Evolutionary conservation across 2,113 vertebrate species (phyloP), one percentile per base, ranked within the genome.

Genomic region (Burhinus bistriatus): DNA sequence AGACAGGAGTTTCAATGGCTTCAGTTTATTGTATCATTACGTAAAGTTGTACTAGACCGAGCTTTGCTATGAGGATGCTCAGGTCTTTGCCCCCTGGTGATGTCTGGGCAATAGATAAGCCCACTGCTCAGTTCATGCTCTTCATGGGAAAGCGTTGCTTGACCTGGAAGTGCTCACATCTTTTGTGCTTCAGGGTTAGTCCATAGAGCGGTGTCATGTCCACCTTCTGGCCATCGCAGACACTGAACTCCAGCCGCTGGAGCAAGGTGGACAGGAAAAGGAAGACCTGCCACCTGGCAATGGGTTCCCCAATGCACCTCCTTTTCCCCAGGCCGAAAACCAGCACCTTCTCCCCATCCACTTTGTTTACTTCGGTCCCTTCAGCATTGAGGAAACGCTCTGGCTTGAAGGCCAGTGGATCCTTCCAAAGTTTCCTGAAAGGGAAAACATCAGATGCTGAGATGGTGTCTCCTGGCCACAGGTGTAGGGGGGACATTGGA

Each of bases 221-320:
- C 82, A 97, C 96, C 17, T 77, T 83, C 62, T 97, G 38, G 6
- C 98, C 99, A 0, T 96, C 62, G 1, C 95, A 34, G 13, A 97
- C 19, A 0, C 94, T 96, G 97, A 99, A 99, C 45, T 98, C 97
- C 79, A 99, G 77, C 92, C 97, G 98, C 94, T 99, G 99, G 54
- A 99, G 90, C 61, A 99, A 83, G n/a, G 98, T 99, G 61, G 98
- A 98, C 95, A 99, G 90, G 96, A 99, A 99, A 64, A 99, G 99
- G 96, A 98, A 99, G 95, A 99, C 90, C 94, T 99, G 98, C 21
- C 97, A 95, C 51, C 98, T 97, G 16, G 95, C 99, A 14, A 99
- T 99, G 62, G 72, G 73, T 85, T 99, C 99, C 1, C 99, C 99
- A 0, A 99, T 97, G 95, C 99, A 99, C 34, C 84, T 99, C 32